Base-by-base conservation (phyloP, 2,113 vertebrate genomes). In the Podarcis cretensis region DNA sequence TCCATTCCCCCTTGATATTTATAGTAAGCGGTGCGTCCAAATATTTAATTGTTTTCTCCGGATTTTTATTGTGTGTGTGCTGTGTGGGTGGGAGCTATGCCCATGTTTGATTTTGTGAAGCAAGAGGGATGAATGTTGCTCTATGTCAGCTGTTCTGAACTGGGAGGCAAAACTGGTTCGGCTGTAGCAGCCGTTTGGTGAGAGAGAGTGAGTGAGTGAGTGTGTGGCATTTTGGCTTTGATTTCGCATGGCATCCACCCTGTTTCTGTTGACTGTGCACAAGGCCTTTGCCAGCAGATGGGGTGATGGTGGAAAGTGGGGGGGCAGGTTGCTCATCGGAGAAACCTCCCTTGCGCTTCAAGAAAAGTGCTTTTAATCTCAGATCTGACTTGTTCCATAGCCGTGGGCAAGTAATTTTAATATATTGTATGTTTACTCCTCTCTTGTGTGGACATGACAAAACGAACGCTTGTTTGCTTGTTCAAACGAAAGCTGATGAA, bases 141-240 rank as follows among this genome's bases (percentile, higher is more conserved):
- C 89, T 94, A 88, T 92, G 90, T 95, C 93, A 96, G 94, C 92
- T 94, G 80, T 90, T 86, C 77, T 84, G 87, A 90, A 93, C 85
- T 32, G 43, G 91, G 88, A 94, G 92, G 95, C 91, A 94, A 86
- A 94, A 95, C 96, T 93, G 94, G 91, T 95, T 93, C 89, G 87
- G 89, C 93, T 93, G 94, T 89, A 1, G 7, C 71, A 76, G 27
- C 43, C 43, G 40, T 37, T 25, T 16, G 35, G 18, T 59, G 84
- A 77, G 69, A 35, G 35, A 35, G 35, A 59, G 65, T n/a, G 80
- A 84, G 43, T 9, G 6, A 54, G 90, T 63, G 78, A 59, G 65
- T n/a, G 80, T 32, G 73, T 73, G 81, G 65, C 10, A 20, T 83
- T 59, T 21, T 74, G 66, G 30, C 74, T 82, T 71, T 79, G 74